These are phyloP conservation scores for Limnephilus rhombicus DNA, from an alignment of 2,888 invertebrate species.

Conservation along the genomic window DNA sequence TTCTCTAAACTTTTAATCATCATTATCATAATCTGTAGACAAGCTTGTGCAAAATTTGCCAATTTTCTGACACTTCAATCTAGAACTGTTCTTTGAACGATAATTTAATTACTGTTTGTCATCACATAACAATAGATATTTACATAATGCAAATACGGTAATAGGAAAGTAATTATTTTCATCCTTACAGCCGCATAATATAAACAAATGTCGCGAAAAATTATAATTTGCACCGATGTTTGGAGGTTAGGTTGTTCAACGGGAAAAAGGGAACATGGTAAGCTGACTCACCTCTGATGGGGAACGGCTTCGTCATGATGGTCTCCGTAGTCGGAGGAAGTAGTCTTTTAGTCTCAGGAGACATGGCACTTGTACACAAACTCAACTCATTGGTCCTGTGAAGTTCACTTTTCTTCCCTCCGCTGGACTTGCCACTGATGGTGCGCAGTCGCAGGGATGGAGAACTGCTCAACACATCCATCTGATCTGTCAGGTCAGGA, in stretches of 20 bases:
- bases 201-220: background rate
- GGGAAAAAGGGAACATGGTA: background rate
- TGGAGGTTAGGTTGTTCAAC: slow-evolving; percentile 21
- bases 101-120: background rate
- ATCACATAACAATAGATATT: background rate
- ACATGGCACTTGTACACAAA: slow-evolving; percentile 85
- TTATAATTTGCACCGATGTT: slow-evolving; percentile 7
- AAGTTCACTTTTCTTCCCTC: slow-evolving; percentile 46
- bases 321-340: slow-evolving; percentile 90
- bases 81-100: background rate
- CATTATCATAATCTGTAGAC: background rate
- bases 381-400: slow-evolving; percentile 76
- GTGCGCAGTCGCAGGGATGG: slow-evolving; percentile 73
- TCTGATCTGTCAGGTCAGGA: slow-evolving; percentile 69
- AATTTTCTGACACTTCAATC: background rate
- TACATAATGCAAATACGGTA: background rate
- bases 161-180: background rate
- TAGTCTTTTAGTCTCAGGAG: slow-evolving; percentile 81
- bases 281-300: slow-evolving; percentile 83
- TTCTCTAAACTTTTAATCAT: background rate
- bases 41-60: background rate
- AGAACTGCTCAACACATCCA: slow-evolving; percentile 74
- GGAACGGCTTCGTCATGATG: slow-evolving; percentile 93
- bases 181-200: background rate
- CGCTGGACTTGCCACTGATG: slow-evolving; percentile 37